phyloP scores from a whole-genome alignment of 2,797 vertebrate species.

The Poeciliopsis turneri region DNA sequence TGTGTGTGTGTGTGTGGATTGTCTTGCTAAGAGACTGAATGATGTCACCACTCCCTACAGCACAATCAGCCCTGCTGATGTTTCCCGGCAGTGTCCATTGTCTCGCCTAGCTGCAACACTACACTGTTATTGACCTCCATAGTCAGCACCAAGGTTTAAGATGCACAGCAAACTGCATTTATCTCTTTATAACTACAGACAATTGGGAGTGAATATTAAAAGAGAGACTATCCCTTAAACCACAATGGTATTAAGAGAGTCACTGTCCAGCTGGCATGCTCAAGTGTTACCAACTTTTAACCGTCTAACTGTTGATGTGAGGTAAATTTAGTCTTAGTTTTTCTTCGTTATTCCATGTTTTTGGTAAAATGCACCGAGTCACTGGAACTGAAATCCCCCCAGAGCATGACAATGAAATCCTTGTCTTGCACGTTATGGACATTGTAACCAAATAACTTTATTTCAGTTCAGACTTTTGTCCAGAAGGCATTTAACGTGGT shows the following conservation, averaged over 20 bases:
- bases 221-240: constrained; percentile 29
- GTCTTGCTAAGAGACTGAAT: constrained; percentile 58
- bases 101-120: constrained; percentile 45
- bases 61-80: constrained; percentile 68
- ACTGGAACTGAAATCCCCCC: background rate
- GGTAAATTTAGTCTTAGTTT: background rate
- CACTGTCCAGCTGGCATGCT: background rate
- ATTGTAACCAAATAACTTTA: background rate
- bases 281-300: background rate
- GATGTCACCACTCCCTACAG: constrained; percentile 66
- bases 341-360: background rate
- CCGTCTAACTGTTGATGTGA: background rate
- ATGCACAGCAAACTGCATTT: constrained; percentile 43
- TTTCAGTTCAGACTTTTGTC: background rate
- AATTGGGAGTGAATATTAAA: constrained; percentile 44
- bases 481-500: background rate
- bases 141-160: constrained; percentile 49
- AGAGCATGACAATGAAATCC: background rate
- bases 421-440: background rate
- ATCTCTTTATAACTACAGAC: constrained; percentile 42
- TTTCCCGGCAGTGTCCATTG: constrained; percentile 57
- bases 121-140: constrained; percentile 48
- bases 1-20: constrained; percentile 8
- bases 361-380: background rate
- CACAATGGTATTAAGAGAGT: background rate